Conservation (phyloP, 1,140 invertebrate genomes). For the Monochamus saltuarius region DNA sequence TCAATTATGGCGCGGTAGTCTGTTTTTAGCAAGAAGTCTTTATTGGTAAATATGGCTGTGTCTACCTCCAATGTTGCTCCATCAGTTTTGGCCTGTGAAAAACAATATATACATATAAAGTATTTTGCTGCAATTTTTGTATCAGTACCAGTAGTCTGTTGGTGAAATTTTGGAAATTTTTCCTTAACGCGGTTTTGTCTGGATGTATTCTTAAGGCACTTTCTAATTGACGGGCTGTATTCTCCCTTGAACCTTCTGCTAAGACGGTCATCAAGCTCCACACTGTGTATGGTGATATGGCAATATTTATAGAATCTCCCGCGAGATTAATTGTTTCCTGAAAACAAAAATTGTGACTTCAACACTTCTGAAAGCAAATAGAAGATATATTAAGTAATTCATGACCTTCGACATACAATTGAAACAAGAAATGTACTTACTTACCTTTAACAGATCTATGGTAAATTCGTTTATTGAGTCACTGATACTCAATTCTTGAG, state of each 20-base stretch:
- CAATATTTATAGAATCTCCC: constrained; percentile 2
- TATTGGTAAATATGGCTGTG: constrained; percentile 45
- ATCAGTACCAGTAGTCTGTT: neutral
- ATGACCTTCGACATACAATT: no score
- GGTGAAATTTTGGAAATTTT: constrained; percentile 5
- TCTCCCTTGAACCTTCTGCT: constrained; percentile 11
- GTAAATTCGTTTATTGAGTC: no score
- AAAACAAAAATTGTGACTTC: neutral
- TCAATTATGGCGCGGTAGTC: constrained; percentile 32
- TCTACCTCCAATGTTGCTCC: constrained; percentile 40
- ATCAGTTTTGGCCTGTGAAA: constrained; percentile 28
- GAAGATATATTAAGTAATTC: no score
- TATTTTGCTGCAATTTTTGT: no score
- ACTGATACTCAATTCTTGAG: no score
- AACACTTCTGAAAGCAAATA: no score
- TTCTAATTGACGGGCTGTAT: constrained; percentile 11
- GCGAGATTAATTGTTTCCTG: constrained; percentile 11
- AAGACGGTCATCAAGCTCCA: constrained; percentile 8
- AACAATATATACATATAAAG: constrained; percentile 8
- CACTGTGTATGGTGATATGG: constrained; percentile 10
- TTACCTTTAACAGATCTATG: no score
- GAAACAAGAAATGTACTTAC: no score
- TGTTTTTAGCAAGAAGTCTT: constrained; percentile 36
- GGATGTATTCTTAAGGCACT: neutral
- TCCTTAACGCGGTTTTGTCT: constrained; percentile 1